Evolutionary conservation across 2,888 invertebrate species (phyloP), one percentile per base, ranked within the genome.

Genomic region (Arctia plantaginis): DNA sequence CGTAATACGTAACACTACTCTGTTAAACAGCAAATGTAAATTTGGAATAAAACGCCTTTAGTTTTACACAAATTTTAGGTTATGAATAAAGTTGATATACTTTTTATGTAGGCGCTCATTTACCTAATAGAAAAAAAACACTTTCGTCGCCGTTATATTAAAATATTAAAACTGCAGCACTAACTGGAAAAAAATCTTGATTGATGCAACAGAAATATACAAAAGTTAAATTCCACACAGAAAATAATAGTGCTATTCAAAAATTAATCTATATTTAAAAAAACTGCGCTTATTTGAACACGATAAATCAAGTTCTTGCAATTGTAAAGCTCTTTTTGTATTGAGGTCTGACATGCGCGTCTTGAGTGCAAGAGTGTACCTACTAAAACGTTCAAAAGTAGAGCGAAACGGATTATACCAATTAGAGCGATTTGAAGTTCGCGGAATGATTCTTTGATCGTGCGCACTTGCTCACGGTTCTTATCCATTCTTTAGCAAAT

Each of bases 381-480:
- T 6, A 78, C 86, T 83, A 84, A 81, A 82, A 84, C 79, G 83
- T 81, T 83, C 77, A 78, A 85, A 82, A 80, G 78, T 77, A 81
- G 84, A 86, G 82, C 80, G 87, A 84, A 80, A 87, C 86, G 91
- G 93, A 93, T 94, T 93, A 93, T 89, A 86, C 93, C 93, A 94
- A 94, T 94, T 94, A 93, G 91, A 91, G 89, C 89, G 93, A 91
- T 93, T 91, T 88, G 80, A 85, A 90, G 88, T 88, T 85, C 79
- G 79, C 82, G 85, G 82, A 90, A 89, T 81, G 80, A 87, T 90
- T 90, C 91, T 90, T 92, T 91, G 91, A 91, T 90, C 89, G 85
- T 77, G 75, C 78, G 82, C 78, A 75, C 85, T 80, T 73, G 59
- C 69, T 79, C 66, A 66, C 78, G 77, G 83, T 84, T 84, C 88